Percentiles rank a stretch among this genome's conserved stretches.
phyloP scores from a whole-genome alignment of 2,113 vertebrate genomes.

The Anarhynchus alexandrinus region DNA sequence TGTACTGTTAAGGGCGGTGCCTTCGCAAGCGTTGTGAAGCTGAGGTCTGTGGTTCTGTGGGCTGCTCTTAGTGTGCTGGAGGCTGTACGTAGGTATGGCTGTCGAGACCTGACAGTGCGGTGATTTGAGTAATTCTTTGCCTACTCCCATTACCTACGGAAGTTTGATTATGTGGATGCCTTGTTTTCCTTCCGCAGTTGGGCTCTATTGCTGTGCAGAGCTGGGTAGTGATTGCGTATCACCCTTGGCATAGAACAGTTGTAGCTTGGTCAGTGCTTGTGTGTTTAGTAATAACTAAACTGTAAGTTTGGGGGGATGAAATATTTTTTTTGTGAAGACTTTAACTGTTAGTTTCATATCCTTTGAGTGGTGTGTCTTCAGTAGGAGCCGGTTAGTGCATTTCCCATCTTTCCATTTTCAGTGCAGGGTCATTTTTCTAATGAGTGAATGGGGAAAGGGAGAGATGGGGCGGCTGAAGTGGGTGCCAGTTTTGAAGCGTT shows the following conservation, averaged over 20 bases:
- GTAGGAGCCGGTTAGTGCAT: not conserved
- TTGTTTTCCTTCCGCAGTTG: not conserved
- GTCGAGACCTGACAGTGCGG: not conserved
- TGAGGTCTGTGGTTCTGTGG: rapidly evolving
- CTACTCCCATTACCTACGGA: not conserved
- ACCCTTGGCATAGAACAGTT: too few species aligned
- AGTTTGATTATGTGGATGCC: not conserved
- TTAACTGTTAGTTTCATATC: not conserved
- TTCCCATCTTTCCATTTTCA: not conserved
- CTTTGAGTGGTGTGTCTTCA: not conserved
- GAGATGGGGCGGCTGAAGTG: not conserved
- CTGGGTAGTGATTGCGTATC: not conserved
- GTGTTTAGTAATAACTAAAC: not conserved
- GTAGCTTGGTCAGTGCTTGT: not conserved
- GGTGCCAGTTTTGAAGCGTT: not conserved
- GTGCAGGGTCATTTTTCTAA: not conserved
- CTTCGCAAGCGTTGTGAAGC: not conserved
- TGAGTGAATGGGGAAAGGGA: not conserved
- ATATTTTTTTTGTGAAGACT: not conserved
- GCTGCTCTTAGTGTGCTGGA: too few species aligned
- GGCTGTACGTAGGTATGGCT: not conserved
- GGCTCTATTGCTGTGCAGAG: not conserved
- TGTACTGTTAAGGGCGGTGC: not conserved
- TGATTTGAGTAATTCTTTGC: not conserved
- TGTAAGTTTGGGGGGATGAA: not conserved